Evolutionary conservation across 2,113 vertebrate genomes (phyloP), one percentile per base, ranked within the genome.

Genomic region (Bombycilla garrulus): DNA sequence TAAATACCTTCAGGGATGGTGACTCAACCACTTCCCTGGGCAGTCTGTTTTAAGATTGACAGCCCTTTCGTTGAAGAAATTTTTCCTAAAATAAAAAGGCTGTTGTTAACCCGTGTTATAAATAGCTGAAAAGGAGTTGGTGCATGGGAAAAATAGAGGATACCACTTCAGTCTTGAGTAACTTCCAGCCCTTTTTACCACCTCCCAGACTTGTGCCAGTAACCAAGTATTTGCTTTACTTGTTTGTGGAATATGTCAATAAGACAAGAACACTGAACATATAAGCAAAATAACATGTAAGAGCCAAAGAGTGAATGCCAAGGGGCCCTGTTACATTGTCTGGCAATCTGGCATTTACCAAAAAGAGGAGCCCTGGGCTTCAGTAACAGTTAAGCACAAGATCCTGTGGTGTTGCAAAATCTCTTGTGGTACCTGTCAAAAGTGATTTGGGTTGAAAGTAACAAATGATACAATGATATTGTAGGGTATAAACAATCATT

Each of bases 251-350:
- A 16, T 11, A 6, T 76, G 40, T 88, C 40, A 36, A 0, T 44
- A 53, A 71, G 28, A 81, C 47, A 38, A 80, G 76, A 72, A 85
- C 67, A 40, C 15, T 4, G 44, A 91, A 40, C 3, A 2, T 60
- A 15, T 5, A 29, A 35, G 38, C 17, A 31, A 74, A 82, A 45
- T 36, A 35, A 28, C 33, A 10, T 0, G 0, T 28, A 60, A 61
- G 20, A 5, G 29, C 13, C n/a, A 20, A n/a, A 61, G 31, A 40
- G 14, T 7, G 9, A 48, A 50, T 12, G 29, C 29, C 26, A 38
- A 2, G 19, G 26, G 8, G 24, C 9, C 25, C 25, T n/a, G 45
- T 6, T 26, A 26, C 0, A 2, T 77, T 15, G 1, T 53, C 38
- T 73, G 83, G 6, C 45, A 35, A 16, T 48, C 22, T 20, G 77